Evolutionary conservation across 2,797 vertebrate species (phyloP).

Genomic region (Poecile montanus): DNA sequence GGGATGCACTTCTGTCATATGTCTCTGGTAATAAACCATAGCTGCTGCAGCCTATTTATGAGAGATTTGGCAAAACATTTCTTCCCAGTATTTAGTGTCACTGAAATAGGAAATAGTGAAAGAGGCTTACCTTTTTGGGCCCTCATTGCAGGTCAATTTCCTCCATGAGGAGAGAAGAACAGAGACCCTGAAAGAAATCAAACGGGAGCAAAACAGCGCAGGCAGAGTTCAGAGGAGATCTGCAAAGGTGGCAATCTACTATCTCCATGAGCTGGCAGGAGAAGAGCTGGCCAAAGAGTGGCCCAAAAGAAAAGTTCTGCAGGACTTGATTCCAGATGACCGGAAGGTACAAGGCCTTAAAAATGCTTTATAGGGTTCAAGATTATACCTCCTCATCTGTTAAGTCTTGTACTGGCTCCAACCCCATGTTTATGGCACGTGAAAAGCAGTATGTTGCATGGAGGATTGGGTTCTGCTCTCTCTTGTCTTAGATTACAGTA

Average conservation of each 20-base stretch:
- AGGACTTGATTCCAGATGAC: constrained; percentile 93
- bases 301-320: constrained; percentile 93
- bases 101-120: background rate
- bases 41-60: background rate
- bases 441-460: background rate
- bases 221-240: constrained; percentile 88
- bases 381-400: background rate
- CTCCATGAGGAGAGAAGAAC: constrained; percentile 70
- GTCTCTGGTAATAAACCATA: background rate
- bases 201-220: constrained; percentile 67
- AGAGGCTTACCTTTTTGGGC: background rate
- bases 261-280: constrained; percentile 91
- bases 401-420: background rate
- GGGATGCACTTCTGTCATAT: background rate
- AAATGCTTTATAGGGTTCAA: background rate
- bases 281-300: constrained; percentile 92
- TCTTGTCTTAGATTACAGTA: background rate
- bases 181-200: constrained; percentile 73
- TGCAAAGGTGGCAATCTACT: constrained; percentile 91
- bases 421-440: background rate
- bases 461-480: background rate
- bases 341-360: constrained; percentile 80
- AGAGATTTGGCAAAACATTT: background rate
- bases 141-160: constrained; percentile 75
- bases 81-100: background rate